A percentile compares a stretch with the other conserved stretches of the same genome.
Evolutionary conservation across 2,797 vertebrate species (phyloP).

Genomic region (Atherinosoma microstoma): DNA sequence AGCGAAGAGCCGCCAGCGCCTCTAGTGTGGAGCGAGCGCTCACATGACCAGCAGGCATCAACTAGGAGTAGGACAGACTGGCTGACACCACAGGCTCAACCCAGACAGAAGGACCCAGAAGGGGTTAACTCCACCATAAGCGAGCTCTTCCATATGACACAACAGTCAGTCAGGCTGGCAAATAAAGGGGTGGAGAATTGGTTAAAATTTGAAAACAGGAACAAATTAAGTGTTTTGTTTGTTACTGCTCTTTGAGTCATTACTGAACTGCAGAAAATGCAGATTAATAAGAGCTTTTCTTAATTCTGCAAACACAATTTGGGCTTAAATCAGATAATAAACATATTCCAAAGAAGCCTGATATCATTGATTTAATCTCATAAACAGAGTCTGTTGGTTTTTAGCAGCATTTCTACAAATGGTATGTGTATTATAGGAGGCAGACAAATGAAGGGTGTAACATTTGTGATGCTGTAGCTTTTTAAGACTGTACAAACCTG

Average conservation of each 20-base stretch:
- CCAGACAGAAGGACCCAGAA: conserved; percentile 99
- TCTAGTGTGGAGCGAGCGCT: conserved; percentile 81
- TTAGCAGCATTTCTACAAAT: conserved; percentile 43
- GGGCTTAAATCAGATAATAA: conserved; percentile 24
- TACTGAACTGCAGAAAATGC: conserved; percentile 56
- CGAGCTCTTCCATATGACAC: conserved; percentile 94
- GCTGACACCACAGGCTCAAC: conserved; percentile 96
- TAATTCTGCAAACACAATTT: conserved; percentile 31
- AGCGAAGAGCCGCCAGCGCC: conserved; percentile 78
- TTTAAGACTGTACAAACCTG: conserved; percentile 86
- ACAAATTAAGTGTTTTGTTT: conserved; percentile 79
- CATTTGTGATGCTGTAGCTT: conserved; percentile 31
- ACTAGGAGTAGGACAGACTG: conserved; percentile 91
- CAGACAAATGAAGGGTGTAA: conserved; percentile 44
- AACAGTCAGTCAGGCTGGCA: conserved; percentile 99
- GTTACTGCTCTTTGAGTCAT: conserved; percentile 46
- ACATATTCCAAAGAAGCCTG: conserved; percentile 28
- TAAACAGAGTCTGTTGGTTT: conserved; percentile 18
- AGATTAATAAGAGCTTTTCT: conserved; percentile 36
- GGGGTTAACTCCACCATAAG: conserved; percentile 98
- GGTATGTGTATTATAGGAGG: conserved; percentile 59
- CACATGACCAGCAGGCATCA: conserved; percentile 84
- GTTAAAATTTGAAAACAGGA: conserved; percentile 91
- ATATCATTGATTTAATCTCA: conserved; percentile 18
- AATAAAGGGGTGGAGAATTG: conserved; percentile 99